phyloP scores from a whole-genome alignment of 2,888 invertebrate species.

The Biston betularia region DNA sequence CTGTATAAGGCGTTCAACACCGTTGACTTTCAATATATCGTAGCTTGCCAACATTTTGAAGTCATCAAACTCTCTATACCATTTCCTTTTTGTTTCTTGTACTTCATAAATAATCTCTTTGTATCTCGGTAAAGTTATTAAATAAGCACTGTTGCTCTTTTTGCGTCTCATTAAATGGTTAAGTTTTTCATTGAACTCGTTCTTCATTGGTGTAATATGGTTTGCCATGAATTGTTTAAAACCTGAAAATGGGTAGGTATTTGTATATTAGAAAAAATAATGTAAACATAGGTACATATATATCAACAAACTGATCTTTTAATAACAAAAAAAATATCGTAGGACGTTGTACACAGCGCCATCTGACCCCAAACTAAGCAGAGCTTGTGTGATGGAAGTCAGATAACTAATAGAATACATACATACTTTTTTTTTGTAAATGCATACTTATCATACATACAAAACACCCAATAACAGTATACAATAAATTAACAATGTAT shows the following conservation, averaged over 20 bases:
- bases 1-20: conserved; percentile 63
- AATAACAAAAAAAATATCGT: too few species aligned
- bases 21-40: conserved; percentile 61
- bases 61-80: conserved; percentile 65
- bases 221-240: conserved; percentile 50
- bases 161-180: conserved; percentile 61
- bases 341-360: too few species aligned
- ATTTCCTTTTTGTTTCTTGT: conserved; percentile 61
- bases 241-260: conserved; percentile 55
- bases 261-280: too few species aligned
- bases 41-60: conserved; percentile 70
- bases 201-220: conserved; percentile 60
- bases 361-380: too few species aligned
- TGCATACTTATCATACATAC: too few species aligned
- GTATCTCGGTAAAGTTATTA: conserved; percentile 61
- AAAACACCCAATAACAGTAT: too few species aligned
- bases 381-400: too few species aligned
- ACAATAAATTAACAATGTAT: too few species aligned
- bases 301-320: too few species aligned
- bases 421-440: too few species aligned
- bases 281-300: too few species aligned
- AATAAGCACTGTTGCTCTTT: conserved; percentile 67
- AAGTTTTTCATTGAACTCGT: conserved; percentile 66
- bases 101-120: conserved; percentile 68
- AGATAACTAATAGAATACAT: too few species aligned